These are phyloP conservation scores for Melinaea marsaeus DNA, from an alignment of 2,888 invertebrate genomes.

Conservation along the genomic window DNA sequence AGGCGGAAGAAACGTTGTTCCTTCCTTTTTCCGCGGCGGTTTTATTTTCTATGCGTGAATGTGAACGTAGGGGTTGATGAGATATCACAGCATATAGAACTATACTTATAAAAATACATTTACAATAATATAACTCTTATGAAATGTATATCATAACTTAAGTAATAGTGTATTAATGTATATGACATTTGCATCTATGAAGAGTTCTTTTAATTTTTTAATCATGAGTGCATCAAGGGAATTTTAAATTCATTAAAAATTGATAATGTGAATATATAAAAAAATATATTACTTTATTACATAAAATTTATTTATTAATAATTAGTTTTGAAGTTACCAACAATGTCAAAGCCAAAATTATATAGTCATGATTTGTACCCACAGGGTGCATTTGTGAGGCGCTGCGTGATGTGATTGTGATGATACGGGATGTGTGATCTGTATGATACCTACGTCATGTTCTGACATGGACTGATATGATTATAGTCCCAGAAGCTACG, in stretches of 20 bases:
- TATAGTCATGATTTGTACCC: slow-evolving; percentile 4
- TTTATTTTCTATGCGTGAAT: slow-evolving; percentile 13
- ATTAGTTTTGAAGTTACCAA: background rate
- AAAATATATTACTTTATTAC: too few relatives aligned
- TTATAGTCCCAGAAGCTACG: slow-evolving; percentile 3
- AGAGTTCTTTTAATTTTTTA: too few relatives aligned
- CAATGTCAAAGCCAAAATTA: slow-evolving; percentile 2
- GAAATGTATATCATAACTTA: background rate
- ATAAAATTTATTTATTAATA: background rate
- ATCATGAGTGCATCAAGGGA: too few relatives aligned
- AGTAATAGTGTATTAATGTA: too few relatives aligned
- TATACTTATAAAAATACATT: background rate
- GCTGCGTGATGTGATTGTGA: background rate
- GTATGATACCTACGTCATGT: slow-evolving; percentile 5
- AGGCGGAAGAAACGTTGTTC: slow-evolving; percentile 10
- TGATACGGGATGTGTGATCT: slow-evolving; percentile 1
- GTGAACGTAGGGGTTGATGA: slow-evolving; percentile 5
- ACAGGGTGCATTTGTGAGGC: slow-evolving; percentile 6
- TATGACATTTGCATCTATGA: too few relatives aligned
- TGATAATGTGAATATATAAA: too few relatives aligned
- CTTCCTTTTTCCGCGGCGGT: slow-evolving; percentile 16
- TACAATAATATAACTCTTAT: background rate
- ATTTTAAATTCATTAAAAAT: too few relatives aligned
- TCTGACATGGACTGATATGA: slow-evolving; percentile 7
- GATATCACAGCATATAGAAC: background rate